phyloP scores from a whole-genome alignment of 2,888 invertebrate genomes.

The Hoplodrina ambigua region DNA sequence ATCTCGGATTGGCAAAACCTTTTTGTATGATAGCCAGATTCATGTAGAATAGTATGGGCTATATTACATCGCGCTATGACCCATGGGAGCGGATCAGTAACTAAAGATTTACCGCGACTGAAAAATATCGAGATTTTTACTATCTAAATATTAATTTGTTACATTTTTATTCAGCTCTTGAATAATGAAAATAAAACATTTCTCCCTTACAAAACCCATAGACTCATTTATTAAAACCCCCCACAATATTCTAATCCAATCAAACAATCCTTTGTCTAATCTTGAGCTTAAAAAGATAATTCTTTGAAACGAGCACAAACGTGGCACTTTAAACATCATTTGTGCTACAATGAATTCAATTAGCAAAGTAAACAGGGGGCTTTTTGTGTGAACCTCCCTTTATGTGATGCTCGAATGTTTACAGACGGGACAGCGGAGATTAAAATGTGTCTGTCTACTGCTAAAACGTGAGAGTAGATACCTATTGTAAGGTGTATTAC shows the following conservation, averaged over 20 bases:
- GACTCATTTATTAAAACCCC: slow-evolving; percentile 16
- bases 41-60: too few species aligned
- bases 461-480: slow-evolving; percentile 26
- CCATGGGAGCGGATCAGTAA: too few species aligned
- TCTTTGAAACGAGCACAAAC: slow-evolving; percentile 73
- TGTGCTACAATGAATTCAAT: slow-evolving; percentile 88
- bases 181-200: neutral
- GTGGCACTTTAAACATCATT: slow-evolving; percentile 81
- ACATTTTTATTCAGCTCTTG: neutral
- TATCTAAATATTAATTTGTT: neutral
- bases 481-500: neutral
- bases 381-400: slow-evolving; percentile 73
- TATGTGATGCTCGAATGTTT: slow-evolving; percentile 76
- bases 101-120: too few species aligned
- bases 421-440: slow-evolving; percentile 68
- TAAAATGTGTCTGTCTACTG: slow-evolving; percentile 63
- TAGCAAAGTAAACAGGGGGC: slow-evolving; percentile 85
- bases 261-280: slow-evolving; percentile 53
- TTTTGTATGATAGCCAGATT: too few species aligned
- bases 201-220: slow-evolving; percentile 4
- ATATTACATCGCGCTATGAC: too few species aligned
- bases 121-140: too few species aligned
- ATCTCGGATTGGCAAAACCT: too few species aligned
- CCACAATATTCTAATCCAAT: slow-evolving; percentile 59
- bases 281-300: slow-evolving; percentile 69